These are phyloP conservation scores for Diprion similis DNA, from an alignment of 1,140 invertebrate genomes.

Conservation along the genomic window DNA sequence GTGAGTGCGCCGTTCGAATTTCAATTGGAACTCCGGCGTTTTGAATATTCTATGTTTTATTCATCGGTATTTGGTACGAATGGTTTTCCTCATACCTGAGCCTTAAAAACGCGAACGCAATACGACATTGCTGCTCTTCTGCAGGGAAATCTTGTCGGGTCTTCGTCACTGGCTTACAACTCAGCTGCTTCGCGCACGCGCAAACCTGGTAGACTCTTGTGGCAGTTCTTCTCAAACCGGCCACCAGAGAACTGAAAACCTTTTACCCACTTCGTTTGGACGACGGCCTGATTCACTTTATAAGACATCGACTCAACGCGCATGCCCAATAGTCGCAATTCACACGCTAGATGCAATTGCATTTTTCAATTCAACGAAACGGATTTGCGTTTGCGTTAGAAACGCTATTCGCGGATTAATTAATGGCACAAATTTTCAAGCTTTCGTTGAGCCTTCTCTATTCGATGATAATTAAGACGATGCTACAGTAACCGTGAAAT, in stretches of 20 bases:
- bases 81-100: slow-evolving; percentile 66
- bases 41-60: background rate
- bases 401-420: too few relatives aligned
- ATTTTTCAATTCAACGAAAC: too few relatives aligned
- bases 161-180: background rate
- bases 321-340: background rate
- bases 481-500: too few relatives aligned
- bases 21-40: background rate
- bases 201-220: slow-evolving; percentile 34
- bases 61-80: slow-evolving; percentile 9
- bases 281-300: background rate
- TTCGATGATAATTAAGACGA: too few relatives aligned
- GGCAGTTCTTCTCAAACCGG: slow-evolving; percentile 63
- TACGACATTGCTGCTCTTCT: slow-evolving; percentile 69
- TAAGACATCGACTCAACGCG: background rate
- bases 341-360: background rate
- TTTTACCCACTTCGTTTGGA: background rate
- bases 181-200: background rate
- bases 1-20: background rate
- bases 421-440: too few relatives aligned
- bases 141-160: background rate
- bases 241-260: slow-evolving; percentile 56
- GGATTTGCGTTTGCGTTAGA: too few relatives aligned
- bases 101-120: slow-evolving; percentile 76
- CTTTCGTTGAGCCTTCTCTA: too few relatives aligned